phyloP scores from a whole-genome alignment of 2,797 vertebrate genomes.

The Acomys russatus region DNA sequence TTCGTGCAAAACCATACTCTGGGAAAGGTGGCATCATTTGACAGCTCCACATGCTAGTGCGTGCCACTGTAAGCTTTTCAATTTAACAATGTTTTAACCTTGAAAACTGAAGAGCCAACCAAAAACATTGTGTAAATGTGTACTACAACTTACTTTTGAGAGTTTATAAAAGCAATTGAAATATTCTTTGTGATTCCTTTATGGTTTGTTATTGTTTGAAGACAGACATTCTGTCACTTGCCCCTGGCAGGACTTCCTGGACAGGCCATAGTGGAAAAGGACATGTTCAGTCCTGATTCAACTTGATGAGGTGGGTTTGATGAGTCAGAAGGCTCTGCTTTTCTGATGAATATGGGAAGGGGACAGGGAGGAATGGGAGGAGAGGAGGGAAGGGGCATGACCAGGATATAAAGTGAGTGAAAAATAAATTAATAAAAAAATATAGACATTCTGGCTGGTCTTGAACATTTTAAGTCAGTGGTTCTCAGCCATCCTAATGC shows the following conservation, averaged over 20 bases:
- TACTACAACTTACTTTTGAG: background rate
- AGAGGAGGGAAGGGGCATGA: too few species aligned
- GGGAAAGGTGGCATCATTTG: background rate
- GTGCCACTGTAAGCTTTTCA: background rate
- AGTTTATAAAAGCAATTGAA: constrained; percentile 15
- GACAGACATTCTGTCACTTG: too few species aligned
- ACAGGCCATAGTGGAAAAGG: too few species aligned
- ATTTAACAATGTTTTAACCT: background rate
- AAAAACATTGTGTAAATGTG: background rate
- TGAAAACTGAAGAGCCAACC: background rate
- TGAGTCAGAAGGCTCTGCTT: too few species aligned
- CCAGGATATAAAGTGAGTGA: too few species aligned
- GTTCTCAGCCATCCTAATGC: background rate
- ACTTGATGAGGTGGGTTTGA: too few species aligned
- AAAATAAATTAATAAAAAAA: too few species aligned
- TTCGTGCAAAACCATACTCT: constrained; percentile 8
- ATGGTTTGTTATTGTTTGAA: background rate
- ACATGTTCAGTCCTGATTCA: too few species aligned
- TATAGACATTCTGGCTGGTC: background rate
- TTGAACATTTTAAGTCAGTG: background rate
- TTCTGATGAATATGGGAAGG: too few species aligned
- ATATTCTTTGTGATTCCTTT: constrained; percentile 1
- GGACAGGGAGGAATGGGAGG: too few species aligned
- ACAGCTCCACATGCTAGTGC: background rate
- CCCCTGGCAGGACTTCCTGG: too few species aligned